Evolutionary conservation across 2,888 invertebrate species (phyloP).

Genomic region (Asteroscopus sphinx): DNA sequence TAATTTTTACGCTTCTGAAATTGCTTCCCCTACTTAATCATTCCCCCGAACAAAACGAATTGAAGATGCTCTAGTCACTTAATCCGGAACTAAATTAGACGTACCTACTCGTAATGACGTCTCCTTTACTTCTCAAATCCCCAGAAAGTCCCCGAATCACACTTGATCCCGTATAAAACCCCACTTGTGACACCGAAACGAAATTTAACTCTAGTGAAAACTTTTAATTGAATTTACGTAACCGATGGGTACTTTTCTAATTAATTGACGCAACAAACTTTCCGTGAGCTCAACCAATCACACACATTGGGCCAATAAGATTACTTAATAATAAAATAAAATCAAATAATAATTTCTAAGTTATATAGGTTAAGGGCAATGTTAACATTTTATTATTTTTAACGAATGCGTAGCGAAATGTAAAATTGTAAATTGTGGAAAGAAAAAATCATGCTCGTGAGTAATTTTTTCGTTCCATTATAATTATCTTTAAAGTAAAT

Average conservation of each 20-base stretch:
- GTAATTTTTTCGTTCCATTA: no score
- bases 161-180: constrained; percentile 48
- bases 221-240: constrained; percentile 78
- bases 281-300: constrained; percentile 7
- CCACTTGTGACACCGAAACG: constrained; percentile 45
- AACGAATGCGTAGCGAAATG: no score
- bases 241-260: constrained; percentile 73
- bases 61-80: constrained; percentile 30
- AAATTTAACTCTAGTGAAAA: constrained; percentile 65
- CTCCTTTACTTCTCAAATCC: constrained; percentile 35
- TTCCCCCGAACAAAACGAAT: constrained; percentile 32
- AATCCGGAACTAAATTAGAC: constrained; percentile 43
- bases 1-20: constrained; percentile 3
- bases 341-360: no score
- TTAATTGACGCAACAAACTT: constrained; percentile 63
- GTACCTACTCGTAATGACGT: constrained; percentile 35
- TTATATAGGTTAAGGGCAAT: no score
- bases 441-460: no score
- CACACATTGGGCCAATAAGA: not conserved
- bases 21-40: constrained; percentile 2
- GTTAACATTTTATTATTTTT: no score
- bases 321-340: not conserved
- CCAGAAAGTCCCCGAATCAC: constrained; percentile 36
- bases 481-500: no score
- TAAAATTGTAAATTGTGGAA: no score